Percentiles rank a stretch among this genome's conserved stretches.
Evolutionary conservation across 1,140 invertebrate species (phyloP).

Genomic region (Aphis gossypii): DNA sequence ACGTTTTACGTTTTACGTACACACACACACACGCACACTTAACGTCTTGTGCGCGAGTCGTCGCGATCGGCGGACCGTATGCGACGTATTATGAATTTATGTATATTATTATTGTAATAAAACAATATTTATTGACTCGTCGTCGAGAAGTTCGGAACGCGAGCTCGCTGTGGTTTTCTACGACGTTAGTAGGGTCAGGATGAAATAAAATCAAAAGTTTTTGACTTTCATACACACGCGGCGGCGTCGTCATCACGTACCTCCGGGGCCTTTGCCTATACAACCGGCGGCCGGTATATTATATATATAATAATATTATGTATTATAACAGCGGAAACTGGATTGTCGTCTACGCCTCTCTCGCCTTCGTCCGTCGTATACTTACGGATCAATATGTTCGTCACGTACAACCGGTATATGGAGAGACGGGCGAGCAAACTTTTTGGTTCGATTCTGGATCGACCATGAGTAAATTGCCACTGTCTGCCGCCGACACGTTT

Average conservation of each 20-base stretch:
- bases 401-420: not conserved
- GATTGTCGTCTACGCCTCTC: not conserved
- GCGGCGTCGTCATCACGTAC: not conserved
- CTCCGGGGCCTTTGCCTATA: not conserved
- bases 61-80: not conserved
- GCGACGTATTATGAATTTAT: not conserved
- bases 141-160: not conserved
- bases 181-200: not conserved
- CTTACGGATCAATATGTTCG: not conserved
- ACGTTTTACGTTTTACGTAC: not conserved
- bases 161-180: not conserved
- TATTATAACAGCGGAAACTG: not conserved
- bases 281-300: no score
- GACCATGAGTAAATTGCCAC: not conserved
- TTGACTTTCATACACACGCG: not conserved
- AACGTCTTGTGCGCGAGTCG: not conserved
- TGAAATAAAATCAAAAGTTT: not conserved
- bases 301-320: not conserved
- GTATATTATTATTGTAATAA: not conserved
- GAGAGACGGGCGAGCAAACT: not conserved
- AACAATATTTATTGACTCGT: not conserved
- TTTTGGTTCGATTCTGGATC: not conserved
- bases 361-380: not conserved
- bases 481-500: not conserved
- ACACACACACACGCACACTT: not conserved